Conservation (phyloP, 1,140 invertebrate genomes). For the Drosophila repleta region DNA sequence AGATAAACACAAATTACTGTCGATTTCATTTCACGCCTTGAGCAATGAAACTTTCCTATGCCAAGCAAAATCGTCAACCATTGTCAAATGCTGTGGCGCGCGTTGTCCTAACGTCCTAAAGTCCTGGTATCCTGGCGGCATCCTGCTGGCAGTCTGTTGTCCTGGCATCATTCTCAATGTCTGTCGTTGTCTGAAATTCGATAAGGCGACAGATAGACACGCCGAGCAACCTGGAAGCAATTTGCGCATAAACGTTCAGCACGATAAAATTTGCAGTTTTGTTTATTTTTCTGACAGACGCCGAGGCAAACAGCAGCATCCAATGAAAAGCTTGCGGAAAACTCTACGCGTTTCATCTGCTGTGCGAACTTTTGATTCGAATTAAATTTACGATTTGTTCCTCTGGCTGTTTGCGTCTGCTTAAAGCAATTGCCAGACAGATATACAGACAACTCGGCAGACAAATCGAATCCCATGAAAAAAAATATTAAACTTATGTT, state of each 20-base stretch:
- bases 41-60: conserved; percentile 74
- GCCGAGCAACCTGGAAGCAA: conserved; percentile 73
- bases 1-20: conserved; percentile 80
- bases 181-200: conserved; percentile 62
- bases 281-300: conserved; percentile 80
- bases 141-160: background rate
- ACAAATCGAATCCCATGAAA: too few species aligned
- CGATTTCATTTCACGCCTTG: conserved; percentile 82
- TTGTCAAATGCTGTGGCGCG: conserved; percentile 35
- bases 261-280: conserved; percentile 82
- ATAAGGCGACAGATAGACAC: conserved; percentile 63
- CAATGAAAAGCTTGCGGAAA: conserved; percentile 51
- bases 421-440: conserved; percentile 48
- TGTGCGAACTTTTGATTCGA: conserved; percentile 48
- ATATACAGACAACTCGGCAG: too few species aligned
- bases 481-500: too few species aligned
- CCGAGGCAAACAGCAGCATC: conserved; percentile 39
- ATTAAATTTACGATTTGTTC: conserved; percentile 73
- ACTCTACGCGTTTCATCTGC: conserved; percentile 59
- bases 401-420: conserved; percentile 36
- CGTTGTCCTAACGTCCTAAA: conserved; percentile 14
- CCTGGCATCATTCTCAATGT: conserved; percentile 42
- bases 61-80: conserved; percentile 37
- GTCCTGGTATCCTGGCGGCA: background rate
- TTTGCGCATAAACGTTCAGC: conserved; percentile 80